Evolutionary conservation across 2,797 vertebrate genomes (phyloP), one percentile per base, ranked within the genome.

Genomic region (Oreonectes daqikongensis): DNA sequence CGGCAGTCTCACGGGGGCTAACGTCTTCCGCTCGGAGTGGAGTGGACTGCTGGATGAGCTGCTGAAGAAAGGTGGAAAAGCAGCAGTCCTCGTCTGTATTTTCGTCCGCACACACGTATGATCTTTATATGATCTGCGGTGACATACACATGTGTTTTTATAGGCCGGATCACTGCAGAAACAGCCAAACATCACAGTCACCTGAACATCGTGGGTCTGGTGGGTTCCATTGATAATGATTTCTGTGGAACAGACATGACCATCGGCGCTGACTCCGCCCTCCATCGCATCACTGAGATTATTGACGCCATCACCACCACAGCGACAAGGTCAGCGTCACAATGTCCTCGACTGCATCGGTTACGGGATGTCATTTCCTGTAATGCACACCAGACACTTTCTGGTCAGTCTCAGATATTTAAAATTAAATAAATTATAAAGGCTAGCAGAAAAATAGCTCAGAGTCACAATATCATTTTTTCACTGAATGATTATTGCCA

Each of bases 191-290:
- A 92, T 75, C 92, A 97, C 50, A 75, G 84, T 0, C 93, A 91
- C 85, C 90, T 99, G 79, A 99, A 95, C 91, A 97, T 99, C 0
- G 96, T 95, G 0, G 97, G 97, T 6, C 88, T 99, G 46, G 96
- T 99, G 35, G 97, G 97, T 35, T 98, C 97, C 83, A 99, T 99
- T 0, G 97, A 99, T 86, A 99, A 99, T 0, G 97, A 99, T 86
- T 99, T 99, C 93, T 98, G 97, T 0, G 97, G 97, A 75, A 98
- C 97, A 0, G 97, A 99, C 88, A 99, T 99, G 97, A 99, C 97
- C 84, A 98, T 99, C 0, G 97, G 97, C 20, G 96, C 95, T 0
- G 96, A 98, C 86, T 98, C 96, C 0, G 97, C 97, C 0, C 90
- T 98, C 81, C 95, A 98, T 73, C 95, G 97, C 78, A 98, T 98